Evolutionary conservation across 2,888 invertebrate species (phyloP).

Genomic region (Aphelenchoides bicaudatus): DNA sequence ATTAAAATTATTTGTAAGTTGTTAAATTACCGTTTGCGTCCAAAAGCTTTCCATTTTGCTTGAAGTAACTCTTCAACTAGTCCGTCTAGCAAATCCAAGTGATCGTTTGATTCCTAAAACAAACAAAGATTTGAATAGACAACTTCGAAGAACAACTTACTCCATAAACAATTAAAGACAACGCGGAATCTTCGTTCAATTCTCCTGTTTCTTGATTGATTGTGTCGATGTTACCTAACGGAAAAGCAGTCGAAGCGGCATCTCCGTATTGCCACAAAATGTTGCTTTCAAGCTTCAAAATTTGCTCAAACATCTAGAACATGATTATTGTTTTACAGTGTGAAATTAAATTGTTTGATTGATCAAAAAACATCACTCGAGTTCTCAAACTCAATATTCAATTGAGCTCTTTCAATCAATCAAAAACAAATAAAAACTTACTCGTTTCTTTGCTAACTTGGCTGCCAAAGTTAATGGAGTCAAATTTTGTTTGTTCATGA

Average conservation of each 20-base stretch:
- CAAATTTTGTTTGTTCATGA: slow-evolving; percentile 79
- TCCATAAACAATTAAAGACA: slow-evolving; percentile 92
- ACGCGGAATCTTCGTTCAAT: slow-evolving; percentile 88
- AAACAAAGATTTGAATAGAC: slow-evolving; percentile 8
- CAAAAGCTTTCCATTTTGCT: slow-evolving; percentile 96
- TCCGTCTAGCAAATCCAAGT: slow-evolving; percentile 89
- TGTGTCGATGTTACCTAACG: slow-evolving; percentile 87
- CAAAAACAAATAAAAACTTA: slow-evolving; percentile 45
- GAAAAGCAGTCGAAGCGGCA: slow-evolving; percentile 76
- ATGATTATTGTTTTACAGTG: no score
- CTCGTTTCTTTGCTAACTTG: slow-evolving; percentile 81
- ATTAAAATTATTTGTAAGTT: background rate
- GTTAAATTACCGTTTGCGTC: slow-evolving; percentile 68
- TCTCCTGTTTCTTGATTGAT: slow-evolving; percentile 84
- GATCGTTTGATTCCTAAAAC: slow-evolving; percentile 76
- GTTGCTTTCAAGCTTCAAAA: slow-evolving; percentile 88
- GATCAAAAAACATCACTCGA: background rate
- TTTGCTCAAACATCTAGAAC: slow-evolving; percentile 82
- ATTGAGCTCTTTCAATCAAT: background rate
- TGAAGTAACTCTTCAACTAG: slow-evolving; percentile 85
- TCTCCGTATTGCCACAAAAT: slow-evolving; percentile 92
- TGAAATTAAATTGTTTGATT: background rate
- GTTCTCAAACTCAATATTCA: slow-evolving; percentile 19
- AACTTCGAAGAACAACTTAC: slow-evolving; percentile 66
- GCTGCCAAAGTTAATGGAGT: slow-evolving; percentile 90